Conservation (phyloP, 2,888 invertebrate species). For the Diarsia rubi region DNA sequence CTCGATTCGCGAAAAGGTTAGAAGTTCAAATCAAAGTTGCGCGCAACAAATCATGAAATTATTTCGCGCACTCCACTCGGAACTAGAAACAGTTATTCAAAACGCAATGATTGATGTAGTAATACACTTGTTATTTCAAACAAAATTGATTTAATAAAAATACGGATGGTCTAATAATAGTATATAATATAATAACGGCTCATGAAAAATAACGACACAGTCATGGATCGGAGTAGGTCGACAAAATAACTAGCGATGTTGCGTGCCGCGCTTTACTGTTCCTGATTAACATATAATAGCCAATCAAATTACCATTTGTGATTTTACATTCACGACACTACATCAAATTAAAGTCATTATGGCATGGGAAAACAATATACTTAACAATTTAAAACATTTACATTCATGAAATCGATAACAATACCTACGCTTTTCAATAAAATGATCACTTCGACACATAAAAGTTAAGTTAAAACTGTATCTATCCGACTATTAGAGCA, state of each 20-base stretch:
- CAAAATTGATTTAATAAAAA: conserved; percentile 60
- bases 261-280: conserved; percentile 77
- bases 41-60: conserved; percentile 62
- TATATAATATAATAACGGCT: conserved; percentile 42
- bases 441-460: conserved; percentile 59
- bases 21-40: conserved; percentile 71
- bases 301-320: conserved; percentile 79
- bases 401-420: conserved; percentile 39
- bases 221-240: conserved; percentile 65
- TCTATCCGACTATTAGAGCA: conserved; percentile 78
- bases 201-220: conserved; percentile 51
- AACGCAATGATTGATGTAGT: conserved; percentile 65
- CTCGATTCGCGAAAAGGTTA: conserved; percentile 72
- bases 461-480: conserved; percentile 77
- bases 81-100: conserved; percentile 63
- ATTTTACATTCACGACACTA: conserved; percentile 76
- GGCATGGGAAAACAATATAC: conserved; percentile 68
- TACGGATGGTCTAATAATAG: conserved; percentile 47
- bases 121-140: conserved; percentile 62
- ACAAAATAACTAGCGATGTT: conserved; percentile 61
- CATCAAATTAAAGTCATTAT: conserved; percentile 74
- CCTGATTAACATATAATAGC: conserved; percentile 83
- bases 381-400: conserved; percentile 63
- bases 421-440: conserved; percentile 29
- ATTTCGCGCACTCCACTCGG: conserved; percentile 51